Base-by-base conservation (phyloP, 2,888 invertebrate species). In the Fragum sueziense region DNA sequence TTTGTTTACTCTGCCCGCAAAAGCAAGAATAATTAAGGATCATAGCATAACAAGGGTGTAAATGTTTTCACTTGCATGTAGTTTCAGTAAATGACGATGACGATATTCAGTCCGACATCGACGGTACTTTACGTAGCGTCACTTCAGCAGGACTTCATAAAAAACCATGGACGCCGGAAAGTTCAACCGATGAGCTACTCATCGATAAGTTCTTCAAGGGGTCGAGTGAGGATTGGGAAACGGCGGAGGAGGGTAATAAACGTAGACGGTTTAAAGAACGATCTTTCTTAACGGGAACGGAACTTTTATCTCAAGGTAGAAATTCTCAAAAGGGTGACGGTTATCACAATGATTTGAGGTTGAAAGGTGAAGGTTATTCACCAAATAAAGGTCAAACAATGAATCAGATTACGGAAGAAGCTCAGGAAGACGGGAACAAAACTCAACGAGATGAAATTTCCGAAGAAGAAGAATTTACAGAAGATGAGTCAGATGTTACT, bases 231-330 rank as follows among this genome's bases (percentile, higher is more conserved):
- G 85, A 85, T 37, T 76, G 75, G n/a, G 77, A 67, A 31, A 80
- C 79, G 17, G 74, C 57, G 67, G 79, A 79, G 33, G 79, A 79
- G 33, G 61, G 59, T 37, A 76, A 76, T 76, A 82, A 79, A 79
- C 77, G 83, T 80, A 80, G 79, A 76, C 57, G 76, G 33, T 67
- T 74, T 62, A 83, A 75, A 54, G 80, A 83, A 62, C 74, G 70
- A 31, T 75, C 80, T 69, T 68, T 75, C 73, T 54, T 75, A 41
- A 72, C 78, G 73, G 72, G 71, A 41, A 70, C 77, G 67, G 75
- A 77, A 54, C 51, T 69, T 65, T 78, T 83, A 68, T 78, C 75
- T 82, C 76, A 79, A 84, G 84, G 84, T 84, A 84, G 84, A 82
- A 70, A 76, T 79, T 74, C 79, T 76, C 57, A 54, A 34, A 72